phyloP scores from a whole-genome alignment of 2,888 invertebrate genomes.

The Pocota personata region DNA sequence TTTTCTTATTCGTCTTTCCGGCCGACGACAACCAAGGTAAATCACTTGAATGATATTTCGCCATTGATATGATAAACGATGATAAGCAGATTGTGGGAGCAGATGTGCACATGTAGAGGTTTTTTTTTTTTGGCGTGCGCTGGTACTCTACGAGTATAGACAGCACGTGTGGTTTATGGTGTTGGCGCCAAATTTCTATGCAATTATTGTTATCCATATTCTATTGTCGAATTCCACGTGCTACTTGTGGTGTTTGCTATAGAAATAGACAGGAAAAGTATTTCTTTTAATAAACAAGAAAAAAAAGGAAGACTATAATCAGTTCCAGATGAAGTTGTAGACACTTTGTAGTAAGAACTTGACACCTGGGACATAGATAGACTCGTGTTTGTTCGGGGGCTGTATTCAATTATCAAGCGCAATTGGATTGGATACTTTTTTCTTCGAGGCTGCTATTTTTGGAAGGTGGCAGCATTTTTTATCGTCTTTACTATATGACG shows the following conservation, averaged over 20 bases:
- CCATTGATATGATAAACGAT: slow-evolving; percentile 71
- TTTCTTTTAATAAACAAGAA: neutral
- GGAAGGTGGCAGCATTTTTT: slow-evolving; percentile 15
- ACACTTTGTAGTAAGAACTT: slow-evolving; percentile 26
- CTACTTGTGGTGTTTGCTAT: slow-evolving; percentile 9
- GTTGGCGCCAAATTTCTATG: slow-evolving; percentile 65
- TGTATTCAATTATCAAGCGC: slow-evolving; percentile 58
- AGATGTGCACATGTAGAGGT: slow-evolving; percentile 51
- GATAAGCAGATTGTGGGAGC: slow-evolving; percentile 70
- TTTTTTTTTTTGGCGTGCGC: slow-evolving; percentile 57
- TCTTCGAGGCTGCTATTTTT: slow-evolving; percentile 33
- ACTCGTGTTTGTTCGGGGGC: slow-evolving; percentile 13
- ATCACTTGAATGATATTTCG: slow-evolving; percentile 51
- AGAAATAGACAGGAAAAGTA: slow-evolving; percentile 1
- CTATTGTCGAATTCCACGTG: slow-evolving; percentile 47
- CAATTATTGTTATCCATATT: slow-evolving; percentile 43
- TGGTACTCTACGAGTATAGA: neutral
- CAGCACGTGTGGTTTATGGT: slow-evolving; percentile 40
- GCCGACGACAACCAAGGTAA: slow-evolving; percentile 19
- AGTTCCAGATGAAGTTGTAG: slow-evolving; percentile 49
- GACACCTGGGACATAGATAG: slow-evolving; percentile 48
- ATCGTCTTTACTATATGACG: neutral
- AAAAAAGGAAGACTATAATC: slow-evolving; percentile 31
- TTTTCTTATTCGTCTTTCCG: slow-evolving; percentile 52
- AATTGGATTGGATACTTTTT: slow-evolving; percentile 25